These are phyloP conservation scores for Monoplex corrugatus DNA, from an alignment of 2,888 invertebrate genomes.

Conservation along the genomic window DNA sequence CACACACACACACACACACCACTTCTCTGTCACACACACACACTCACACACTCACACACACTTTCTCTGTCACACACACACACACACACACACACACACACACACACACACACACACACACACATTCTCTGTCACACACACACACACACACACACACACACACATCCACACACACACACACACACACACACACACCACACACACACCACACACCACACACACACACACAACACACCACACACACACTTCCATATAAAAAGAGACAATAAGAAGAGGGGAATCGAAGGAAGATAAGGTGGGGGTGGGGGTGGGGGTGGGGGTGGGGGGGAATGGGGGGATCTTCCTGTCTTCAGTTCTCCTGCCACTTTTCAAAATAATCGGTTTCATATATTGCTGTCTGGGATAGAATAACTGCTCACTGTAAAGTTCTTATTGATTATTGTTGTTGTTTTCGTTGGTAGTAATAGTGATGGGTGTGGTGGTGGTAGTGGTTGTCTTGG, in stretches of 20 bases:
- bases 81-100: not conserved
- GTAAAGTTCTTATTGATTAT: not conserved
- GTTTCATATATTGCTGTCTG: not conserved
- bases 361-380: not conserved
- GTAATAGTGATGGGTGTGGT: too few relatives aligned
- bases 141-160: too few relatives aligned
- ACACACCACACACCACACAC: too few relatives aligned
- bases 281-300: not conserved
- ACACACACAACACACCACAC: too few relatives aligned
- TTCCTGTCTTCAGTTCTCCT: not conserved
- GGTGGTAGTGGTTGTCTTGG: not conserved
- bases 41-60: too few relatives aligned
- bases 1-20: not conserved
- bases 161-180: too few relatives aligned
- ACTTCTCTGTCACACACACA: too few relatives aligned
- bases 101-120: not conserved
- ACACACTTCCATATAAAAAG: not conserved
- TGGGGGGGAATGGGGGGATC: not conserved
- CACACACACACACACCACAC: too few relatives aligned
- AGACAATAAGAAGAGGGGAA: not conserved
- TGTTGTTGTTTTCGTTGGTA: not conserved
- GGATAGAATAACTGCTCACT: not conserved
- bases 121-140: too few relatives aligned
- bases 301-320: not conserved
- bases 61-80: too few relatives aligned